Percentiles rank a stretch among this genome's conserved stretches.
Conservation (phyloP, 2,888 invertebrate species). For the Platycnemis pennipes region DNA sequence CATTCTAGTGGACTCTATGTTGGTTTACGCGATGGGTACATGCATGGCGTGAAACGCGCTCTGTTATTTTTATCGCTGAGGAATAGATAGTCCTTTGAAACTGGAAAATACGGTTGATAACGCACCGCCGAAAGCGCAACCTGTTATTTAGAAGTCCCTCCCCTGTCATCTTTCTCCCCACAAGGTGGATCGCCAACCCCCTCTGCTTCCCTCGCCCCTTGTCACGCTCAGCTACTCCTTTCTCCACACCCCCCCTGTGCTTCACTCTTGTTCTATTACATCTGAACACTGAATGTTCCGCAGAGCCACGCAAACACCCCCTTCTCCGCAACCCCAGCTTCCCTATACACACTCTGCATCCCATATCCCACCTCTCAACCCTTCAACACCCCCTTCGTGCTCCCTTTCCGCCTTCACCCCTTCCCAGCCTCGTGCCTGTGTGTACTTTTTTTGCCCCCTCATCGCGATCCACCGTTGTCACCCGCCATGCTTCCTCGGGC, state of each 20-base stretch:
- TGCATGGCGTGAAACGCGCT: neutral
- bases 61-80: neutral
- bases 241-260: neutral
- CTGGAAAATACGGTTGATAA: neutral
- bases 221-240: slow-evolving; percentile 44
- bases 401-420: neutral
- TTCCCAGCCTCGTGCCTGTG: neutral
- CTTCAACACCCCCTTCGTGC: neutral
- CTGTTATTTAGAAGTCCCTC: neutral
- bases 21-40: neutral
- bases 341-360: too few species aligned
- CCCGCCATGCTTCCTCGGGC: neutral
- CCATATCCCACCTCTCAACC: neutral
- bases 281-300: slow-evolving; percentile 2
- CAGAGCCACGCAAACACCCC: too few species aligned
- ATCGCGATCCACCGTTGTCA: neutral
- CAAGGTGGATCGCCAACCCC: neutral
- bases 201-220: neutral
- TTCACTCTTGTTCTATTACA: slow-evolving; percentile 53
- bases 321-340: neutral
- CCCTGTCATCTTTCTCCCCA: neutral
- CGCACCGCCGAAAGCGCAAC: neutral
- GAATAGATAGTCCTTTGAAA: neutral
- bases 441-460: neutral
- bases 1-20: neutral